phyloP scores from a whole-genome alignment of 2,113 vertebrate species.

The Canis aureus region DNA sequence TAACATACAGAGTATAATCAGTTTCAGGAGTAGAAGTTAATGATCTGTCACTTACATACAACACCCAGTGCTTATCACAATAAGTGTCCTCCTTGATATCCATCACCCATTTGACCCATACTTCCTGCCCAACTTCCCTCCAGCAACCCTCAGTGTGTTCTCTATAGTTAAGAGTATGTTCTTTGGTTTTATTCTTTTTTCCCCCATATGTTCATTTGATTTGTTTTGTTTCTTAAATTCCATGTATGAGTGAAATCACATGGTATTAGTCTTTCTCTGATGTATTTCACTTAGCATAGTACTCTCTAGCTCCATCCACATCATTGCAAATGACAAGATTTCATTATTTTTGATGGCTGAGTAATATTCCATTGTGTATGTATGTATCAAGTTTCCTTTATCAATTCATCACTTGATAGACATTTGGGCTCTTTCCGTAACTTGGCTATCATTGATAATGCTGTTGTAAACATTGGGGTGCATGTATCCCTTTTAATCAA shows the following conservation, averaged over 20 bases:
- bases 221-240: background rate
- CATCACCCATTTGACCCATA: background rate
- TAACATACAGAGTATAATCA: background rate
- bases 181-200: background rate
- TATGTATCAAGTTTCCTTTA: background rate
- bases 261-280: background rate
- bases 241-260: background rate
- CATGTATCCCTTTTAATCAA: background rate
- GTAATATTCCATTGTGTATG: background rate
- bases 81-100: background rate
- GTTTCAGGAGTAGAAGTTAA: background rate
- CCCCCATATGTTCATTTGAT: background rate
- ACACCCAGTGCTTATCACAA: background rate
- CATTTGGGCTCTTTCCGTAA: background rate
- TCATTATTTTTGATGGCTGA: background rate
- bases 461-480: background rate
- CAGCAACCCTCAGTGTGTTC: background rate
- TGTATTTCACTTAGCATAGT: background rate
- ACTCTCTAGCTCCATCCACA: background rate
- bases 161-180: background rate
- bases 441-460: background rate
- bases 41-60: background rate
- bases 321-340: background rate
- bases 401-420: background rate
- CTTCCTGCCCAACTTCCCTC: background rate